Evolutionary conservation across 2,888 invertebrate genomes (phyloP), one percentile per base, ranked within the genome.

Genomic region (Epinotia nisella): DNA sequence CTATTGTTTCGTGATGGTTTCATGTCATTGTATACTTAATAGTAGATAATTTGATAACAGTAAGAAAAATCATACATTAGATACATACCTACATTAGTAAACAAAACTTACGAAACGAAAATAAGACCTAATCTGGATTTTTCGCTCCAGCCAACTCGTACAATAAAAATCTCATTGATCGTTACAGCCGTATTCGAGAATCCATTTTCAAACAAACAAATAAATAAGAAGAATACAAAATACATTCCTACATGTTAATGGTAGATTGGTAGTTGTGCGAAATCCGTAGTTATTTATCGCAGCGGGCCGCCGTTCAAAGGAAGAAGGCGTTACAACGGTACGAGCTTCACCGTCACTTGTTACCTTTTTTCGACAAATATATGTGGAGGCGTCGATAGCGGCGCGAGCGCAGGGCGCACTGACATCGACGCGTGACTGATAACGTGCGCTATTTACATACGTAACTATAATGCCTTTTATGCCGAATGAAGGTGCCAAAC

Each of bases 201-300:
- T 4, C 29, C 29, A 29, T 29, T 29, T 7, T 7, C 5, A 29
- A 29, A 29, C 5, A 29, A 29, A 7, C 5, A 5, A 7, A 29
- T 29, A 29, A 29, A 29, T 29, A 29, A 29, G 17, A 24, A 24
- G 9, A 39, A 39, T 58, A 60, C 17, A 11, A 5, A 21, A 15
- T 11, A 41, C 7, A 13, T 60, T 29, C 29, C 24, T 62, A 21
- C 19, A 19, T 29, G 29, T 29, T 5, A 35, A 35, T 35, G 35
- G 35, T 35, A 35, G 35, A 45, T 45, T 21, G 56, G 58, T 21
- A 35, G 35, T 1, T 35, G 64, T 35, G 70, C 64, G 35, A 58
- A 70, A 70, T 58, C 7, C 64, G 64, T n/a, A n/a, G 49, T 64
- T 70, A 70, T 64, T 70, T 70, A 70, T 70, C 70, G 45, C 45